These are phyloP conservation scores for Ctenopoma multispine DNA, from an alignment of 2,797 vertebrate species.

Conservation along the genomic window DNA sequence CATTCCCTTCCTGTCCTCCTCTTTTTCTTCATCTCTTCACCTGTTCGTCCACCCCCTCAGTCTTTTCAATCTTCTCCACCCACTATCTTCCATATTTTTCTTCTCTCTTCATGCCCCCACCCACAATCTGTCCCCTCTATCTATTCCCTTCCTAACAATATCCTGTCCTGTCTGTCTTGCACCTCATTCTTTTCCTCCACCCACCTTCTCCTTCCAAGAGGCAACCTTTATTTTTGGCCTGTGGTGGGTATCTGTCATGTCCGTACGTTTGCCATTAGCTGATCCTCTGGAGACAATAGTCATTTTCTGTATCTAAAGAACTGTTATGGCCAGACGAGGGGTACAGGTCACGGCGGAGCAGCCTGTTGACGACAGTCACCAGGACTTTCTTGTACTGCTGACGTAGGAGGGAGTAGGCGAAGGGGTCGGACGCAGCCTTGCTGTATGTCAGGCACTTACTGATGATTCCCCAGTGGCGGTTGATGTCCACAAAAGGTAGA, in stretches of 20 bases:
- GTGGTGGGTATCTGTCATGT: constrained; percentile 46
- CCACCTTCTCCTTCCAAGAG: constrained; percentile 52
- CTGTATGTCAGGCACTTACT: constrained; percentile 92
- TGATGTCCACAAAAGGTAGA: constrained; percentile 87
- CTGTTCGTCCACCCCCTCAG: constrained; percentile 56
- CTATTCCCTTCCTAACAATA: constrained; percentile 59
- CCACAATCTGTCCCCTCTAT: constrained; percentile 61
- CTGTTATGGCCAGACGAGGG: constrained; percentile 89
- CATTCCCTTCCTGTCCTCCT: constrained; percentile 30
- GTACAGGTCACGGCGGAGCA: constrained; percentile 89
- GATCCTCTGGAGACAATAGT: constrained; percentile 89
- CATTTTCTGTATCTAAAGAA: constrained; percentile 89
- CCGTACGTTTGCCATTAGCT: constrained; percentile 70
- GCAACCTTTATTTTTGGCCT: constrained; percentile 65
- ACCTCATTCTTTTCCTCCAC: constrained; percentile 38
- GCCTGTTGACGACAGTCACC: constrained; percentile 84
- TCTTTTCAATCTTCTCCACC: constrained; percentile 63
- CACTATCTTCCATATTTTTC: constrained; percentile 49
- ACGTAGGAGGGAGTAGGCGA: constrained; percentile 89
- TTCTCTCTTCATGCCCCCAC: constrained; percentile 40
- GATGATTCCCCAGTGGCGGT: constrained; percentile 90
- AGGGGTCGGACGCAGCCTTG: constrained; percentile 89
- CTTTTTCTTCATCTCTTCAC: constrained; percentile 17
- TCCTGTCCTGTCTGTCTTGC: constrained; percentile 42
- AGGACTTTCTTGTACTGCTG: constrained; percentile 90